phyloP scores from a whole-genome alignment of 2,113 vertebrate species.

The Pseudorhombus dupliciocellatus region DNA sequence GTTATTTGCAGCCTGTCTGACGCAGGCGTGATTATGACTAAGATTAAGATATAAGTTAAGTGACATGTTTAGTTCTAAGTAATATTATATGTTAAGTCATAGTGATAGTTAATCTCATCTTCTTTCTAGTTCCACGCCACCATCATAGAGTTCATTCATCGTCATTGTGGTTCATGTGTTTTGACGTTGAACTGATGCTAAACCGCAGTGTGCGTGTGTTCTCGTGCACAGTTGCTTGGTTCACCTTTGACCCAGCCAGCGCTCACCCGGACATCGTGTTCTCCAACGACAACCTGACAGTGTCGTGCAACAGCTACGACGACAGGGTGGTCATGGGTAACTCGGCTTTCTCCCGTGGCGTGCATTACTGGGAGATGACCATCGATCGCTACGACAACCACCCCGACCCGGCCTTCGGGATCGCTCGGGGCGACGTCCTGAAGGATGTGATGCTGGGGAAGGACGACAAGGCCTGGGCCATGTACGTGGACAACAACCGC shows the following conservation, averaged over 20 bases:
- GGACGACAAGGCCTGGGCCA: constrained; percentile 99
- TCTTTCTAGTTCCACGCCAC: constrained; percentile 31
- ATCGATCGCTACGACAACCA: constrained; percentile 98
- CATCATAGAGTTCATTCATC: background rate
- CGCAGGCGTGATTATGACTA: constrained; percentile 13
- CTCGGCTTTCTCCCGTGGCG: constrained; percentile 92
- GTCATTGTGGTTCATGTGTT: background rate
- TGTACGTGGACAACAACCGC: constrained; percentile 99
- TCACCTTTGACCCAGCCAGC: constrained; percentile 91
- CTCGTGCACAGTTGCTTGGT: constrained; percentile 90
- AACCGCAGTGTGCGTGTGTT: constrained; percentile 4
- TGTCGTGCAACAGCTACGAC: constrained; percentile 98
- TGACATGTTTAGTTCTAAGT: constrained; percentile 9
- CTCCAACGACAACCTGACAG: constrained; percentile 98
- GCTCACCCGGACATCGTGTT: constrained; percentile 97
- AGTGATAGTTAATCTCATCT: constrained; percentile 16
- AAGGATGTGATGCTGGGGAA: constrained; percentile 99
- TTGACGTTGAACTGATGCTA: background rate
- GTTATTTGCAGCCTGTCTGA: constrained; percentile 48
- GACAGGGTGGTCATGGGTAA: constrained; percentile 96
- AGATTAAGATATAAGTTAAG: constrained; percentile 8
- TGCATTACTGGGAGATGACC: constrained; percentile 98
- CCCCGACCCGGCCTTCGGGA: constrained; percentile 94
- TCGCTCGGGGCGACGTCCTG: constrained; percentile 90
- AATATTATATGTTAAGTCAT: background rate